Conservation (phyloP, 1,140 invertebrate genomes). For the Idris sp. region DNA sequence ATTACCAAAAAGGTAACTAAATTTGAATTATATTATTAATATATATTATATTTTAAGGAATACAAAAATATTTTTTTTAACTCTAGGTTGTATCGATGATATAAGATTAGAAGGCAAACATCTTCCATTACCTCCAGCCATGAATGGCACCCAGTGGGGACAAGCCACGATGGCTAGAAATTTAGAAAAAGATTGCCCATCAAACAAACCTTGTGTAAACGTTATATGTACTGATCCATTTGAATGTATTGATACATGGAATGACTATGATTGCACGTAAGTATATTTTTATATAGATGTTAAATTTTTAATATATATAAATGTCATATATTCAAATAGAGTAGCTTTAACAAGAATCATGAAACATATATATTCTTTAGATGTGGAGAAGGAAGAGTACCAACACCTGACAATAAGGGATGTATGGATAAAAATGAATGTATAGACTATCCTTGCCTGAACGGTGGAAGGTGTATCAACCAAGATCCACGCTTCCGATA, state of each 20-base stretch:
- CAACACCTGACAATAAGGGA: conserved; percentile 91
- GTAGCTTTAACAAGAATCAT: too few species aligned
- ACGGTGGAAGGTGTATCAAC: conserved; percentile 93
- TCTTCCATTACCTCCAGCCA: conserved; percentile 92
- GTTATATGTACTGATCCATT: conserved; percentile 95
- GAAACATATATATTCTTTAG: neutral
- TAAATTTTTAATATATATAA: too few species aligned
- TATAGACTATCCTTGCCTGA: conserved; percentile 92
- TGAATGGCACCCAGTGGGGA: conserved; percentile 96
- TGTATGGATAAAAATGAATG: conserved; percentile 97
- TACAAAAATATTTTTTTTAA: neutral
- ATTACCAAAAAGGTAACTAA: conserved; percentile 90
- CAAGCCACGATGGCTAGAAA: conserved; percentile 95
- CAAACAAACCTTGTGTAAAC: conserved; percentile 95
- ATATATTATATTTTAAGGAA: too few species aligned
- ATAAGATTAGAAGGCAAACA: conserved; percentile 94
- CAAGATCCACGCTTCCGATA: conserved; percentile 90
- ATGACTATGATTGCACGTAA: conserved; percentile 98
- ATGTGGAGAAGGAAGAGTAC: conserved; percentile 89
- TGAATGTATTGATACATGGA: conserved; percentile 97
- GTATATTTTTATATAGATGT: too few species aligned
- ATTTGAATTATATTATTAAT: too few species aligned
- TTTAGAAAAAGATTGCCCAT: conserved; percentile 92
- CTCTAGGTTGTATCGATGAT: conserved; percentile 87
- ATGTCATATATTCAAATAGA: too few species aligned